Conservation (phyloP, 2,113 vertebrate species). For the Ornithorhynchus anatinus region DNA sequence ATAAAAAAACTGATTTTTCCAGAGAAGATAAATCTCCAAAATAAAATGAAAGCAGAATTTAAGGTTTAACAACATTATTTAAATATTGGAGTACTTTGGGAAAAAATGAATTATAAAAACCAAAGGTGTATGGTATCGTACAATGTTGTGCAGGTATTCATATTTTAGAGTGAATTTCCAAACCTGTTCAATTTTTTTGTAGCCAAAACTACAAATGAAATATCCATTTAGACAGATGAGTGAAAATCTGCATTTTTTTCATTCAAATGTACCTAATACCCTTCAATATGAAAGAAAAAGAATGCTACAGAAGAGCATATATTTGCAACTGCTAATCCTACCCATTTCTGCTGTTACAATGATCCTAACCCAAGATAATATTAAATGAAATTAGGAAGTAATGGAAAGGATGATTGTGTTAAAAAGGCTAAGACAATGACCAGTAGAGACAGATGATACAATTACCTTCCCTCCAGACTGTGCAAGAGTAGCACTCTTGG, state of each 20-base stretch:
- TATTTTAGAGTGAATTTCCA: not conserved
- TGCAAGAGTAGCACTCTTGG: slow-evolving; percentile 20
- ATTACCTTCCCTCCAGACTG: slow-evolving; percentile 41
- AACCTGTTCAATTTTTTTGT: not conserved
- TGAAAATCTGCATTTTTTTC: not conserved
- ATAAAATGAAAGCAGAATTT: no score
- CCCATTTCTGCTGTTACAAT: not conserved
- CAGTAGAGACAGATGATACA: slow-evolving; percentile 42
- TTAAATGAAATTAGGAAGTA: slow-evolving; percentile 56
- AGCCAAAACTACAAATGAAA: slow-evolving; percentile 6
- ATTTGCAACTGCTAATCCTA: slow-evolving; percentile 13
- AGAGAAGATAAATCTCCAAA: no score
- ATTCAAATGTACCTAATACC: not conserved
- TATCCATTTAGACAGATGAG: not conserved
- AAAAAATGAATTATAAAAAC: not conserved
- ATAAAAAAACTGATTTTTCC: no score
- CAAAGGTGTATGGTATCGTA: not conserved
- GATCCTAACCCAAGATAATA: slow-evolving; percentile 41
- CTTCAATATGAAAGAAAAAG: slow-evolving; percentile 11
- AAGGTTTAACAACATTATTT: no score
- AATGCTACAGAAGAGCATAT: not conserved
- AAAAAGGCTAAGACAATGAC: slow-evolving; percentile 44
- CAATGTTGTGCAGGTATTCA: slow-evolving; percentile 5
- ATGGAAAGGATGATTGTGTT: slow-evolving; percentile 45
- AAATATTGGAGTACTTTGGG: no score